Conservation (phyloP, 2,888 invertebrate genomes). For the Pharmacophagus antenor region DNA sequence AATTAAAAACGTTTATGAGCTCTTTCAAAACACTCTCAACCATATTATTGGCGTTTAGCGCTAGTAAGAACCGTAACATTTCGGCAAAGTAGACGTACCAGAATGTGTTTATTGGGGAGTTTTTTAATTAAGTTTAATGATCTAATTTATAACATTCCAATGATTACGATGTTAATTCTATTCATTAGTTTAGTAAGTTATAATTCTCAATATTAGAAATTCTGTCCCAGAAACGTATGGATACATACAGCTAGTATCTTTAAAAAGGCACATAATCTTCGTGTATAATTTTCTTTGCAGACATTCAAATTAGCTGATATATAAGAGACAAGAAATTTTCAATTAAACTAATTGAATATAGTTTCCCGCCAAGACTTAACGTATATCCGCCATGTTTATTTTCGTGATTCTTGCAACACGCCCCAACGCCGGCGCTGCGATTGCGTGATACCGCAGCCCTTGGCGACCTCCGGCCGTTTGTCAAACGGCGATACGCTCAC, state of each 20-base stretch:
- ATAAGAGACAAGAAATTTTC: background rate
- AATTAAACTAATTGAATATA: constrained; percentile 36
- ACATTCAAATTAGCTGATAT: background rate
- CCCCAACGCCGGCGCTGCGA: constrained; percentile 48
- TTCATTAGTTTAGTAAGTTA: too few relatives aligned
- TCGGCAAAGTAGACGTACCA: background rate
- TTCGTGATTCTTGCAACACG: constrained; percentile 66
- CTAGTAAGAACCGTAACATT: constrained; percentile 1
- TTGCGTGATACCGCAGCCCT: constrained; percentile 61
- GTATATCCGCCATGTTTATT: constrained; percentile 65
- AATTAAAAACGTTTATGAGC: constrained; percentile 71
- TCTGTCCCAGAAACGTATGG: too few relatives aligned
- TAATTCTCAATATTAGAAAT: too few relatives aligned
- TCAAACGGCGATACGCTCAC: constrained; percentile 60
- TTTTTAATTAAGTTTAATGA: background rate
- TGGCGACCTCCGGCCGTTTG: constrained; percentile 65
- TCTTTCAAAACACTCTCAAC: constrained; percentile 35
- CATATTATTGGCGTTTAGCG: constrained; percentile 33
- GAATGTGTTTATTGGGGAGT: background rate
- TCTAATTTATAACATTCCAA: too few relatives aligned
- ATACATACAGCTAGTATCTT: too few relatives aligned
- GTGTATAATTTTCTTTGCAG: too few relatives aligned
- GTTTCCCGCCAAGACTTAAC: constrained; percentile 51
- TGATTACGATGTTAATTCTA: too few relatives aligned
- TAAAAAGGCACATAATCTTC: too few relatives aligned